Conservation (phyloP, 37 sponge, comb jelly and placozoan genomes). For the Diacarnus erythraeanus region DNA sequence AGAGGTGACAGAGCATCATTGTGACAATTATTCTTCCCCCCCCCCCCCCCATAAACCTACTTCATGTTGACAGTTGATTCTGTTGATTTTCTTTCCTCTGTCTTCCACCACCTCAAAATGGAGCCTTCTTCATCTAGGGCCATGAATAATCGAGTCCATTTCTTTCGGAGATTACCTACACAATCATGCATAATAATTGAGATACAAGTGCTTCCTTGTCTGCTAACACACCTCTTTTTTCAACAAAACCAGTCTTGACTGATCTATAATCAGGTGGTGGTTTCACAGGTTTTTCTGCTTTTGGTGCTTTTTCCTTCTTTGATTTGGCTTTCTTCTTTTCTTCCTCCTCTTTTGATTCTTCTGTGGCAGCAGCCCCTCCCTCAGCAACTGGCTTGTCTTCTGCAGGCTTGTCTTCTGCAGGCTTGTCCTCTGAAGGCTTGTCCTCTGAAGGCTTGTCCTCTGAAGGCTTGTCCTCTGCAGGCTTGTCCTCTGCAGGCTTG, state of each 20-base stretch:
- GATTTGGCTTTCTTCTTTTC: conserved; percentile 29
- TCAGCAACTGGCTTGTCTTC: conserved; percentile 9
- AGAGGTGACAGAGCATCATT: too few relatives aligned
- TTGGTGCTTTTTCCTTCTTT: conserved; percentile 1
- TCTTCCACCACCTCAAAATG: conserved; percentile 52
- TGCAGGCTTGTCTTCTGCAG: not conserved
- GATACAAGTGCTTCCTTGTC: not conserved
- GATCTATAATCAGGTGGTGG: conserved; percentile 34
- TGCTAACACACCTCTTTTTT: conserved; percentile 34
- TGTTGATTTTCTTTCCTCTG: conserved; percentile 10
- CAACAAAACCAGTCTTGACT: conserved; percentile 20
- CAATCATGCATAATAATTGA: not conserved
- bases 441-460: not conserved
- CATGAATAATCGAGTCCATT: conserved; percentile 38
- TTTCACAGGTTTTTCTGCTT: conserved; percentile 9
- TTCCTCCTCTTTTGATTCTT: conserved; percentile 29
- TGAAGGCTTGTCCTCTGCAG: not conserved
- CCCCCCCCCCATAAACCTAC: too few relatives aligned
- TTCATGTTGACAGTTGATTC: conserved; percentile 41
- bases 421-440: conserved; percentile 3
- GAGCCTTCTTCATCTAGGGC: conserved; percentile 53
- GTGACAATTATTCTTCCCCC: not conserved
- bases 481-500: conserved; percentile 2
- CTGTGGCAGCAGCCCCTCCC: not conserved
- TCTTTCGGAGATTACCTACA: conserved; percentile 31